Evolutionary conservation across 2,888 invertebrate species (phyloP), one percentile per base, ranked within the genome.

Genomic region (Drosophila rubida): DNA sequence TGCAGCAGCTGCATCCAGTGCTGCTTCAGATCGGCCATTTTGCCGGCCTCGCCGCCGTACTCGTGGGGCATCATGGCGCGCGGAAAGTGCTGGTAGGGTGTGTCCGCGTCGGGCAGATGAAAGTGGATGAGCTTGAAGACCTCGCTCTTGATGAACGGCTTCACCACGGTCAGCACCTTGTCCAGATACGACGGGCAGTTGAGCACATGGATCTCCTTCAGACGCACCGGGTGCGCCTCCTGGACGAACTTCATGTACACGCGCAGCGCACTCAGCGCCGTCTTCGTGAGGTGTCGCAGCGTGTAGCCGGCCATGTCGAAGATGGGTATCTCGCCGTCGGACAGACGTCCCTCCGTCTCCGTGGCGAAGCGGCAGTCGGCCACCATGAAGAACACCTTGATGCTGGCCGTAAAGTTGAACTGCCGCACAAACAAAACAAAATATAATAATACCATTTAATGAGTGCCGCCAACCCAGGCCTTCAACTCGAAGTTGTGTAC

Each of bases 231-330:
- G 90, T 95, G 94, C 0, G 95, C 95, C 84, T 95, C 95, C 94
- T 95, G 95, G 46, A 95, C 94, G 80, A 95, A 95, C 81, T 94
- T 92, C 95, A 95, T 95, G 86, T 95, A 95, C 87, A 95, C 94
- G 50, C 94, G 93, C 19, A 95, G 87, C 35, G 94, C 93, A 0
- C 94, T 94, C 44, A 95, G 90, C 39, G 94, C 94, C 2, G 95
- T 91, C 91, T 94, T 94, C 7, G 94, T 93, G 25, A 95, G 91
- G 80, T 95, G 95, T 65, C 94, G 94, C 61, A 95, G 88, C 1
- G 94, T 92, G 37, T 94, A 94, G 48, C 95, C 95, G 0, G 93
- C 93, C 89, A 95, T 94, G 89, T 95, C 95, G 75, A 95, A 95
- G 48, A 95, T 94, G 0, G 95, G 95, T 51, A 95, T 93, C 88